Conservation (phyloP, 2,888 invertebrate species). For the Adineta ricciae region DNA sequence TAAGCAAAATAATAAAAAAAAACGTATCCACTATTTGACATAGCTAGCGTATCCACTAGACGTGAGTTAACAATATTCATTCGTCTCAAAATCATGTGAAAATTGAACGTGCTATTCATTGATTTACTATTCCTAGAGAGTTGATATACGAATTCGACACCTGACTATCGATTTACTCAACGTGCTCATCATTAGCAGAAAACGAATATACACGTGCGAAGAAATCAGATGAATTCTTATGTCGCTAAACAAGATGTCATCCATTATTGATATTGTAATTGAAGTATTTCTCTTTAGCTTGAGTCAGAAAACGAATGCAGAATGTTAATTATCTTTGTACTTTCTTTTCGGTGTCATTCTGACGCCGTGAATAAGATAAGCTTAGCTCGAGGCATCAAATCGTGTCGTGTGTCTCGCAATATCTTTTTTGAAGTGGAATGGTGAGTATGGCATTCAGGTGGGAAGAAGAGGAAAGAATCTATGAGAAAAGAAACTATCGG, state of each 20-base stretch:
- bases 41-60: not conserved
- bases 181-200: not conserved
- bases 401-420: not conserved
- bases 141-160: not conserved
- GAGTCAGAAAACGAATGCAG: not conserved
- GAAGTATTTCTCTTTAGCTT: not conserved
- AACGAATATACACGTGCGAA: not conserved
- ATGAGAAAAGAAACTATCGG: not conserved
- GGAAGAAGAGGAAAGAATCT: not conserved
- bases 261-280: not conserved
- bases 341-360: not conserved
- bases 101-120: not conserved
- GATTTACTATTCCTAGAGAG: constrained; percentile 7
- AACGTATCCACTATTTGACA: no score
- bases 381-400: not conserved
- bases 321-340: not conserved
- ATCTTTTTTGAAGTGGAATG: not conserved
- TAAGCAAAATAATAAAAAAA: no score
- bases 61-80: not conserved
- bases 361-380: constrained; percentile 5
- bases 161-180: not conserved
- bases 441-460: not conserved
- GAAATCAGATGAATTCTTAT: not conserved
- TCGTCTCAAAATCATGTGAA: not conserved
- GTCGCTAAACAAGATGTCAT: not conserved